These are phyloP conservation scores for Hesperophylax magnus DNA, from an alignment of 1,140 invertebrate genomes.

Conservation along the genomic window DNA sequence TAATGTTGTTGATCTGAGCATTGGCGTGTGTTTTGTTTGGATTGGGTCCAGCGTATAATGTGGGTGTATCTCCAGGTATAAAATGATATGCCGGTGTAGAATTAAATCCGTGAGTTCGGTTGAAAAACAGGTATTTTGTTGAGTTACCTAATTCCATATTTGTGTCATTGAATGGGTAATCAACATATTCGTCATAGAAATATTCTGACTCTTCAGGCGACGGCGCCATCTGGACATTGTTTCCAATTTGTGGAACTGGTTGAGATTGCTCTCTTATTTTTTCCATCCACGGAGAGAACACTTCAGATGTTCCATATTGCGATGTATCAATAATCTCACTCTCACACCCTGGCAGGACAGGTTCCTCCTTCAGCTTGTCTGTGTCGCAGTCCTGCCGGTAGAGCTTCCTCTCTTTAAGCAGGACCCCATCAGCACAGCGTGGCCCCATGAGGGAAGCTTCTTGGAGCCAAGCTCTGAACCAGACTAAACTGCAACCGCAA, in stretches of 20 bases:
- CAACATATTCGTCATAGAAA: slow-evolving; percentile 85
- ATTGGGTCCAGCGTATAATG: slow-evolving; percentile 75
- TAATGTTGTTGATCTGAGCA: slow-evolving; percentile 59
- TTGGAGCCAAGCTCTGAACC: slow-evolving; percentile 86
- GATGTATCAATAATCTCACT: slow-evolving; percentile 72
- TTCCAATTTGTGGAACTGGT: slow-evolving; percentile 45
- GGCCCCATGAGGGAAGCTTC: slow-evolving; percentile 80
- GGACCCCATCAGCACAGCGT: slow-evolving; percentile 81
- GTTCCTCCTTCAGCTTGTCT: slow-evolving; percentile 69
- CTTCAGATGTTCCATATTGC: slow-evolving; percentile 67
- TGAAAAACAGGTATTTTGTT: slow-evolving; percentile 41
- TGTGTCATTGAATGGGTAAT: slow-evolving; percentile 78
- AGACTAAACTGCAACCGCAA: slow-evolving; percentile 85
- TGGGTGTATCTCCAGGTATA: slow-evolving; percentile 75
- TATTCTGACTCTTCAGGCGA: slow-evolving; percentile 82
- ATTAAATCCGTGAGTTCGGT: slow-evolving; percentile 43
- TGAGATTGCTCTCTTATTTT: slow-evolving; percentile 68
- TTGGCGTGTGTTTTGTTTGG: slow-evolving; percentile 63
- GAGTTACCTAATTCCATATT: slow-evolving; percentile 61
- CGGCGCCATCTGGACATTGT: slow-evolving; percentile 65
- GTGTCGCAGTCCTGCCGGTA: slow-evolving; percentile 76
- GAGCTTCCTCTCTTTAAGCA: slow-evolving; percentile 79
- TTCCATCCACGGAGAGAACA: slow-evolving; percentile 69
- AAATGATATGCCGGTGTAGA: slow-evolving; percentile 64
- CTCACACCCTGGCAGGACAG: slow-evolving; percentile 75